Evolutionary conservation across 2,113 vertebrate genomes (phyloP).

Genomic region (Dasypus novemcinctus): DNA sequence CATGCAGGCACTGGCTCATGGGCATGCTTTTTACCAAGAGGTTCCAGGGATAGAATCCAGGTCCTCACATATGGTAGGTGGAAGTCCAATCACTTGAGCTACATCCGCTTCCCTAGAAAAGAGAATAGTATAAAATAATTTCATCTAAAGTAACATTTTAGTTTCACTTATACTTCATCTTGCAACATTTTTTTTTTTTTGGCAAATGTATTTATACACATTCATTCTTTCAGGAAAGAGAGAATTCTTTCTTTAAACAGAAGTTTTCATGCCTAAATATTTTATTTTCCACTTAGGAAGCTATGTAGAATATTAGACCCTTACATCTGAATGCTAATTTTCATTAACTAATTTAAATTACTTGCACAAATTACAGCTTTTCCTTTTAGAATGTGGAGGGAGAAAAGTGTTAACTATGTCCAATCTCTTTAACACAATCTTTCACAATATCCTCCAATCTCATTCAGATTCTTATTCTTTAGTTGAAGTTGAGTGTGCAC

Average conservation of each 20-base stretch:
- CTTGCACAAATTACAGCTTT: slow-evolving; percentile 48
- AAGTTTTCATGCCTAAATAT: slow-evolving; percentile 37
- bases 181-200: slow-evolving; percentile 1
- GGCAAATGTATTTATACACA: slow-evolving; percentile 27
- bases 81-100: too few species aligned
- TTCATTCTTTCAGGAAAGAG: slow-evolving; percentile 37
- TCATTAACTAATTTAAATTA: slow-evolving; percentile 46
- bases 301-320: background rate
- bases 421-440: background rate
- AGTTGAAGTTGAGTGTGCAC: background rate
- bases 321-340: slow-evolving; percentile 51
- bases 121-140: background rate
- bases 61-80: too few species aligned
- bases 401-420: slow-evolving; percentile 13
- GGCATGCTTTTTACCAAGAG: too few species aligned
- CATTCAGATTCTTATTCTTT: background rate
- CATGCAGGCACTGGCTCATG: too few species aligned
- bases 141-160: background rate
- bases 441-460: background rate
- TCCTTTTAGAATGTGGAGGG: background rate
- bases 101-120: too few species aligned
- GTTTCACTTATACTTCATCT: background rate
- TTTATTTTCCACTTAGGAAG: slow-evolving; percentile 40
- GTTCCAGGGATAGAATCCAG: too few species aligned
- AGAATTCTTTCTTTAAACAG: slow-evolving; percentile 39